Conservation (phyloP, 2,113 vertebrate genomes). For the Speoplatyrhinus poulsoni region DNA sequence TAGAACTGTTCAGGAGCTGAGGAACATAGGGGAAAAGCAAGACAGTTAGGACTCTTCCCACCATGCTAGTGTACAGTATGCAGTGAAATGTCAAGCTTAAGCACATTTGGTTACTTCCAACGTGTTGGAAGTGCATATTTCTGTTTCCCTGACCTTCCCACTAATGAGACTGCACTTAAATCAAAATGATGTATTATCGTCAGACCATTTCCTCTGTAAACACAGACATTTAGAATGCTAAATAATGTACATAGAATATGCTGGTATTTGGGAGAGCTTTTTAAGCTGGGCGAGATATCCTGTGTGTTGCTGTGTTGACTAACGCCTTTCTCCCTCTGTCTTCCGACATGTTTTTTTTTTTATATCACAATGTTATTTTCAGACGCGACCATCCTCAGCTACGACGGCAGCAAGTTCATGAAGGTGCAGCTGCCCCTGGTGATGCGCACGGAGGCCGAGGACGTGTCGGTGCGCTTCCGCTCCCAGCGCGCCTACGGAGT, state of each 20-base stretch:
- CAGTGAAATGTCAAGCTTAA: conserved; percentile 2
- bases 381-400: conserved; percentile 96
- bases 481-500: conserved; percentile 94
- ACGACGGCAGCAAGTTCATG: conserved; percentile 98
- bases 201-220: conserved; percentile 10
- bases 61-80: not conserved
- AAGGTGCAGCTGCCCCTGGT: conserved; percentile 96
- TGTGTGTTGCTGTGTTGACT: conserved; percentile 13
- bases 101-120: not conserved
- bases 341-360: not conserved
- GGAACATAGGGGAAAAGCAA: not conserved
- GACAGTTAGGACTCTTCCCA: conserved; percentile 2
- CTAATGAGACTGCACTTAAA: conserved; percentile 7
- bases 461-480: conserved; percentile 91
- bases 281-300: conserved; percentile 10
- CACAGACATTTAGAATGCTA: conserved; percentile 15
- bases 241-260: conserved; percentile 19
- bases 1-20: not conserved
- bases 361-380: not conserved
- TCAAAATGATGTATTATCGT: not conserved
- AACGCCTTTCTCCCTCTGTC: not conserved
- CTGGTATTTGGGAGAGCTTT: conserved; percentile 8
- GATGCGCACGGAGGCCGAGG: conserved; percentile 97
- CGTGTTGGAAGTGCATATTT: conserved; percentile 3
- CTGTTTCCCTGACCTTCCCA: not conserved